Conservation (phyloP, 2,888 invertebrate species). For the Scaptomyza cyrtandrae region DNA sequence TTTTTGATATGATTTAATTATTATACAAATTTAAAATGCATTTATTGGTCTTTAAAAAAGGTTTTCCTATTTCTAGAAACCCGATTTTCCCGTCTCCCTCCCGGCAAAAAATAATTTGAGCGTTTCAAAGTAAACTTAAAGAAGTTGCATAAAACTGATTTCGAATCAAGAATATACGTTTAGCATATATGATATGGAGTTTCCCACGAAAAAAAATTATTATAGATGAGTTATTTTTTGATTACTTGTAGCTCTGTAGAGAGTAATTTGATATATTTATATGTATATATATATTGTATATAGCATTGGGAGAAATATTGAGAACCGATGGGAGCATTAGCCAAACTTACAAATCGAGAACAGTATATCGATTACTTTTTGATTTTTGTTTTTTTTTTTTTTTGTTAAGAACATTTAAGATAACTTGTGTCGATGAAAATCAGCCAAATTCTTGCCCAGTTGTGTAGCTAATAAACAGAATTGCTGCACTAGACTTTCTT, state of each 20-base stretch:
- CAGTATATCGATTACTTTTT: background rate
- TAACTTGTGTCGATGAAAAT: slow-evolving; percentile 10
- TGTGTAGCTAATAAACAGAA: slow-evolving; percentile 18
- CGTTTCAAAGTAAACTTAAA: background rate
- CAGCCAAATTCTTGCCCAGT: slow-evolving; percentile 3
- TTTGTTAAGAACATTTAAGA: slow-evolving; percentile 6
- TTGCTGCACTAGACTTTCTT: background rate
- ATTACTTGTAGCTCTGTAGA: slow-evolving; percentile 13
- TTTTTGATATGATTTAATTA: background rate
- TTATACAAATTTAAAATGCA: background rate
- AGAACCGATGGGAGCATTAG: slow-evolving; percentile 11
- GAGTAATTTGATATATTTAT: background rate
- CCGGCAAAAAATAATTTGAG: background rate
- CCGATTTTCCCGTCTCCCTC: slow-evolving; percentile 1
- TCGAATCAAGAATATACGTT: background rate
- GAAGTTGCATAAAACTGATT: background rate
- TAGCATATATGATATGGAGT: background rate
- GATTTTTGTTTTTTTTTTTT: background rate
- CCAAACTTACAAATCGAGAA: slow-evolving; percentile 13
- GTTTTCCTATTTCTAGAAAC: background rate
- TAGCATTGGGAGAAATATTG: slow-evolving; percentile 6
- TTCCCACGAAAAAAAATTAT: background rate
- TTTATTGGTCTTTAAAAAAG: slow-evolving; percentile 3
- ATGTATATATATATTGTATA: slow-evolving; percentile 8
- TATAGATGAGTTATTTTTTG: no score